Conservation (phyloP, 2,888 invertebrate genomes). For the Trachelus stipa region DNA sequence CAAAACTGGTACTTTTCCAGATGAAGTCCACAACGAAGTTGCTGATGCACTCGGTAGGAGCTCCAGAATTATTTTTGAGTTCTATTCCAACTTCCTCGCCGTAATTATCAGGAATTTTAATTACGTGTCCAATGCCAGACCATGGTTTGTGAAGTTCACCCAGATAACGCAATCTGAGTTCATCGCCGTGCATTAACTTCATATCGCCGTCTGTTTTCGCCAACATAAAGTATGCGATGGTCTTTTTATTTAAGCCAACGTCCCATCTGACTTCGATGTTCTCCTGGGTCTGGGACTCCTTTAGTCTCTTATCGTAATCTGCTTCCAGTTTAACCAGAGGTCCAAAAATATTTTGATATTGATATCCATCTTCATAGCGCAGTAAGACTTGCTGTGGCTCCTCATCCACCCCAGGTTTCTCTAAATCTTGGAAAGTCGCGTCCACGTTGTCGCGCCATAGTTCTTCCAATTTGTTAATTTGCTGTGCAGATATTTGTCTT, state of each 20-base stretch:
- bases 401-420: conserved; percentile 97
- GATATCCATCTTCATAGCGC: conserved; percentile 98
- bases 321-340: conserved; percentile 97
- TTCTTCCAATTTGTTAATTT: conserved; percentile 98
- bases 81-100: conserved; percentile 99
- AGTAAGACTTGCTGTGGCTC: conserved; percentile 87
- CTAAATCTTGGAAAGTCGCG: conserved; percentile 97
- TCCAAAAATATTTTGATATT: conserved; percentile 98
- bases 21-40: conserved; percentile 99
- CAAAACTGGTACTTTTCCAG: conserved; percentile 99
- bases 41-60: conserved; percentile 92
- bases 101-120: conserved; percentile 94
- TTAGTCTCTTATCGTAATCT: conserved; percentile 96
- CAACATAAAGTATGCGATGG: conserved; percentile 96
- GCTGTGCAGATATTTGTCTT: conserved; percentile 95
- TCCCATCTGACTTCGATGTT: conserved; percentile 99
- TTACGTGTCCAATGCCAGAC: conserved; percentile 98
- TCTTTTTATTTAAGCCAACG: conserved; percentile 97
- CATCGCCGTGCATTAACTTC: conserved; percentile 99
- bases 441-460: conserved; percentile 99
- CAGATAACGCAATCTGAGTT: conserved; percentile 89
- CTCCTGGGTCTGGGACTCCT: conserved; percentile 98
- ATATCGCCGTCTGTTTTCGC: conserved; percentile 98
- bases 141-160: conserved; percentile 95
- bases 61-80: conserved; percentile 89